Conservation (phyloP, 2,797 vertebrate genomes). For the Rhadinocentrus ornatus region DNA sequence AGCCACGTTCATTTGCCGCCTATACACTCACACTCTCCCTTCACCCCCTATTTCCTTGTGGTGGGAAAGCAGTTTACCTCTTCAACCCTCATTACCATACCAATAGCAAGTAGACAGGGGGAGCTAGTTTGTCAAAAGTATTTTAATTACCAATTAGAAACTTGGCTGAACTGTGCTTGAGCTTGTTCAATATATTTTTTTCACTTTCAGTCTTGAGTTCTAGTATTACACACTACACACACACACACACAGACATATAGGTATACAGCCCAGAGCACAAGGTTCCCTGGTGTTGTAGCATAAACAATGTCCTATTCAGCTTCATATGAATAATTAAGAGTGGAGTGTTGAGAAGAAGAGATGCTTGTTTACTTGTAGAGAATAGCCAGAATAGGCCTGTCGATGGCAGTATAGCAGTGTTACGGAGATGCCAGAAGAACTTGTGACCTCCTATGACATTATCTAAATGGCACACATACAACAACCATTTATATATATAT, state of each 20-base stretch:
- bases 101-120: constrained; percentile 67
- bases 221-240: constrained; percentile 11
- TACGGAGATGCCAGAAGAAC: constrained; percentile 62
- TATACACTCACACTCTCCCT: constrained; percentile 16
- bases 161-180: constrained; percentile 50
- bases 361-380: constrained; percentile 71
- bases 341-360: constrained; percentile 60
- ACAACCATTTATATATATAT: constrained; percentile 36
- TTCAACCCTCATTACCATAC: constrained; percentile 75
- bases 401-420: constrained; percentile 44
- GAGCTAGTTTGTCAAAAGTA: constrained; percentile 74
- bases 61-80: constrained; percentile 72
- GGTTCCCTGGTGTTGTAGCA: constrained; percentile 57
- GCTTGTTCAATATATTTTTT: constrained; percentile 4
- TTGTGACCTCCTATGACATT: constrained; percentile 73
- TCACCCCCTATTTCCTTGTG: constrained; percentile 24
- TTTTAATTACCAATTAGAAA: constrained; percentile 80
- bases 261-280: constrained; percentile 51
- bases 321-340: constrained; percentile 77
- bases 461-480: constrained; percentile 78
- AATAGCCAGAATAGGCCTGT: constrained; percentile 66
- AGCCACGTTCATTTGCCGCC: constrained; percentile 24
- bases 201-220: no score
- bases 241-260: constrained; percentile 36
- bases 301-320: constrained; percentile 80